Base-by-base conservation (phyloP, 2,888 invertebrate genomes). In the Eilema griseolum region DNA sequence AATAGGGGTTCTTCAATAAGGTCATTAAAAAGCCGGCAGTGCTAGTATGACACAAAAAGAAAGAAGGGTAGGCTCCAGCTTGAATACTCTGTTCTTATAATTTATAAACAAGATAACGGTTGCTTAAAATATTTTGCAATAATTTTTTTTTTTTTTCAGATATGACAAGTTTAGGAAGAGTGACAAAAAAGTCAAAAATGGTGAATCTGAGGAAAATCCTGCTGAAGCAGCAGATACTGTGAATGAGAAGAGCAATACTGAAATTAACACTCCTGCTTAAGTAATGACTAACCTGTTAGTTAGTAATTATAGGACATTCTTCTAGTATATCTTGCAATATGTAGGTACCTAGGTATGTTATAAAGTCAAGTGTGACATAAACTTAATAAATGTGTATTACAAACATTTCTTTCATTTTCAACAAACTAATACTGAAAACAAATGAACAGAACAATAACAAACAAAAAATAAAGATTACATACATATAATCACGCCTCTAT, bases 81-180 rank as follows among this genome's bases (percentile, higher is more conserved):
- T 33, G 33, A 1, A 33, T 33, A 8, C 33, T 1, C 33, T 33
- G 37, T 12, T 37, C 12, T 37, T 14, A 12, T 37, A 37, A 3
- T 11, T 11, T 37, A 7, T 46, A 46, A 46, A 46, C 46, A 7
- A 20, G 46, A 20, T 46, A 20, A 52, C 16, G 16, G 41, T 57
- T 28, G 5, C 2, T 26, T 59, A 59, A 3, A 59, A 11, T 66
- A 66, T n/a, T 12, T 20, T 23, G 2, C 57, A 37, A 23, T 37
- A 0, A 31, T 60, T n/a, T 31, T 23, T 26, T 28, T 61, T 76
- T 1, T 77, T 74, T 86, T 90, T 83, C 85, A 96, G 96, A 80
- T 96, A 96, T 82, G 96, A 96, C 89, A 96, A 96, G 82, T 97
- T 96, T 85, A 95, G 96, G 67, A 96, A 96, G 89, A 96, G 96